Percentiles rank a stretch among this genome's conserved stretches.
These are phyloP conservation scores for Potorous gilbertii DNA, from an alignment of 2,797 vertebrate species.

Conservation along the genomic window DNA sequence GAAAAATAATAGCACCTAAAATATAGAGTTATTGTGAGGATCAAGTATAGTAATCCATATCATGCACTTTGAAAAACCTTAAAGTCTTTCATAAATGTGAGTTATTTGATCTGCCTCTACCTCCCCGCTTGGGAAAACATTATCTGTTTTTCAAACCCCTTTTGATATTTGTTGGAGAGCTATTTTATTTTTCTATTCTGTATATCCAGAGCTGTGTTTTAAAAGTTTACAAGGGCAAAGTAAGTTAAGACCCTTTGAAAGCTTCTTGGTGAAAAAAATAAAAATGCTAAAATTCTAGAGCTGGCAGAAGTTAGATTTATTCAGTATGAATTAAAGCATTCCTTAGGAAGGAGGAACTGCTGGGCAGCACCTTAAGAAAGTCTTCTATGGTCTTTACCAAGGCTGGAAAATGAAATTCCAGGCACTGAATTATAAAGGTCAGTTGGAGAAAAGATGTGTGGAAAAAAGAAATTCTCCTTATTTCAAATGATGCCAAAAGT, in stretches of 20 bases:
- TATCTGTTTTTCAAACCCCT: not conserved
- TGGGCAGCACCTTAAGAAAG: constrained; percentile 9
- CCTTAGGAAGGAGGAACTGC: constrained; percentile 36
- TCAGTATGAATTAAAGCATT: constrained; percentile 36
- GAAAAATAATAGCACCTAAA: not conserved
- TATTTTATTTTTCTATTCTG: not conserved
- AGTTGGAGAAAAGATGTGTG: not conserved
- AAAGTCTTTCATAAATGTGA: not conserved
- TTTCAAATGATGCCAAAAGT: not conserved
- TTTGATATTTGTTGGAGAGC: not conserved
- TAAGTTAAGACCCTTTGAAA: not conserved
- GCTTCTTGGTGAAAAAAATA: not conserved
- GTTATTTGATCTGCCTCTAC: not conserved
- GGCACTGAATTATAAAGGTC: constrained; percentile 32
- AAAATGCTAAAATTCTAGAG: not conserved
- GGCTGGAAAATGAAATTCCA: constrained; percentile 35
- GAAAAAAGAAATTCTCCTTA: not conserved
- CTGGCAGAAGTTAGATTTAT: not conserved
- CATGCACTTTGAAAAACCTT: not conserved
- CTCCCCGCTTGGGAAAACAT: not conserved
- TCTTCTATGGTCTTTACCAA: not conserved
- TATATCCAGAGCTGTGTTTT: constrained; percentile 15
- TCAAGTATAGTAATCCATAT: not conserved
- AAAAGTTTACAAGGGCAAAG: constrained; percentile 10
- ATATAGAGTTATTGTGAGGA: not conserved